phyloP scores from a whole-genome alignment of 2,888 invertebrate species.

The Neocrepidodera transversa region DNA sequence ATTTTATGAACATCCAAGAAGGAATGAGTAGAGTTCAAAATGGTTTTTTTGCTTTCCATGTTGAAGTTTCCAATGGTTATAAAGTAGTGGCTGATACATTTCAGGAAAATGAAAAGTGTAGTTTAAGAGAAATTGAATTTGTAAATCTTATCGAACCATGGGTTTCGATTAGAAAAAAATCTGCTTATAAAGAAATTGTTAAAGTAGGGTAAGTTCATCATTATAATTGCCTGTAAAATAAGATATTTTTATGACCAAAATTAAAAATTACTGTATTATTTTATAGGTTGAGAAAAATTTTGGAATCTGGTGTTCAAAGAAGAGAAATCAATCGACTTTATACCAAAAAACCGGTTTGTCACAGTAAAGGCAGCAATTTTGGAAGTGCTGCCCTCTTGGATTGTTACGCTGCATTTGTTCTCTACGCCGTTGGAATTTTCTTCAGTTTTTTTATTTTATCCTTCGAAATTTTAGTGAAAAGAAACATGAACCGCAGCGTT shows the following conservation, averaged over 20 bases:
- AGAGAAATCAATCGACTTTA: conserved; percentile 66
- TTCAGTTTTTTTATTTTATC: conserved; percentile 31
- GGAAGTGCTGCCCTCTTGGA: conserved; percentile 68
- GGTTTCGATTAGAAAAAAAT: conserved; percentile 64
- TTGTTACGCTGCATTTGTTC: conserved; percentile 62
- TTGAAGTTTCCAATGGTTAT: conserved; percentile 71
- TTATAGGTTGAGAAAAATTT: conserved; percentile 52
- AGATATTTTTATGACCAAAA: background rate
- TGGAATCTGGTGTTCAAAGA: conserved; percentile 67
- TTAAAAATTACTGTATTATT: too few species aligned
- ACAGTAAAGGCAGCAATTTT: conserved; percentile 65
- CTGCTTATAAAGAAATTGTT: conserved; percentile 64
- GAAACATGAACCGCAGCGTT: conserved; percentile 4
- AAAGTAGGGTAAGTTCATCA: conserved; percentile 65
- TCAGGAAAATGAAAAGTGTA: conserved; percentile 74
- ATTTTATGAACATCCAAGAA: conserved; percentile 67
- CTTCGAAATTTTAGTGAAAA: conserved; percentile 27
- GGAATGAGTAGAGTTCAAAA: conserved; percentile 67
- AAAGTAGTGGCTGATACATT: conserved; percentile 72
- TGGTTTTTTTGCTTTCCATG: conserved; percentile 73
- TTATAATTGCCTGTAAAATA: too few species aligned
- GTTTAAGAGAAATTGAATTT: conserved; percentile 68
- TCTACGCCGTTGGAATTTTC: conserved; percentile 43
- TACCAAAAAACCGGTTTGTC: conserved; percentile 67
- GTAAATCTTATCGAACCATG: conserved; percentile 65